Percentiles rank a stretch among this genome's conserved stretches.
These are phyloP conservation scores for Epinotia ramella DNA, from an alignment of 2,888 invertebrate species.

Conservation along the genomic window DNA sequence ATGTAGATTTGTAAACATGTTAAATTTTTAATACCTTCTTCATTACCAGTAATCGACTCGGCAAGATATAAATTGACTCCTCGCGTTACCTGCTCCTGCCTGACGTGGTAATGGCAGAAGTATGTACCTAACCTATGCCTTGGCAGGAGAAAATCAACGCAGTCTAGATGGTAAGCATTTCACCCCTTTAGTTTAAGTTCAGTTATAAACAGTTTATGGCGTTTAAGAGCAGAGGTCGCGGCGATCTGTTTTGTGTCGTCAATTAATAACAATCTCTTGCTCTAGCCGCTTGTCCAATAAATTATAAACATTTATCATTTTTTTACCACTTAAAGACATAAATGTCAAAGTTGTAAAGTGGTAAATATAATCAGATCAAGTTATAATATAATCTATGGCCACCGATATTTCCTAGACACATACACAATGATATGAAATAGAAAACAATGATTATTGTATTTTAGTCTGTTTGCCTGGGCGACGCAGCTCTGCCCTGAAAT, in stretches of 20 bases:
- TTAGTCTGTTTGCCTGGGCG: background rate
- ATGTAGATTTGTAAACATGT: no score
- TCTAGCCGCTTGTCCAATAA: conserved; percentile 27
- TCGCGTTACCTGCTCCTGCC: no score
- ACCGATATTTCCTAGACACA: background rate
- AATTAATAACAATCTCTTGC: conserved; percentile 35
- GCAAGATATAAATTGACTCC: no score
- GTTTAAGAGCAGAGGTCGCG: conserved; percentile 14
- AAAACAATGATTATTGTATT: background rate
- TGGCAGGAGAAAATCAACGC: background rate
- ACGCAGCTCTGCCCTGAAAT: background rate
- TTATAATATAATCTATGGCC: background rate
- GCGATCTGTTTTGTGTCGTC: conserved; percentile 29
- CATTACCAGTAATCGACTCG: no score
- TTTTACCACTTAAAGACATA: conserved; percentile 13
- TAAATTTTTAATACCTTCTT: no score
- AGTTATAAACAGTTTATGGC: conserved; percentile 25
- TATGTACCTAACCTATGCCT: background rate
- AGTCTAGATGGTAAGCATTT: background rate
- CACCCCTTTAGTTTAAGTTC: conserved; percentile 16
- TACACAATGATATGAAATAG: no score
- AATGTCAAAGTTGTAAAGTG: background rate
- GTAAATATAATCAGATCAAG: background rate
- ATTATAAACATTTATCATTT: conserved; percentile 19
- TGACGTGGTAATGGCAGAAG: no score